A percentile compares a stretch with the other conserved stretches of the same genome.
phyloP scores from a whole-genome alignment of 2,888 invertebrate genomes.

The Patella caerulea region DNA sequence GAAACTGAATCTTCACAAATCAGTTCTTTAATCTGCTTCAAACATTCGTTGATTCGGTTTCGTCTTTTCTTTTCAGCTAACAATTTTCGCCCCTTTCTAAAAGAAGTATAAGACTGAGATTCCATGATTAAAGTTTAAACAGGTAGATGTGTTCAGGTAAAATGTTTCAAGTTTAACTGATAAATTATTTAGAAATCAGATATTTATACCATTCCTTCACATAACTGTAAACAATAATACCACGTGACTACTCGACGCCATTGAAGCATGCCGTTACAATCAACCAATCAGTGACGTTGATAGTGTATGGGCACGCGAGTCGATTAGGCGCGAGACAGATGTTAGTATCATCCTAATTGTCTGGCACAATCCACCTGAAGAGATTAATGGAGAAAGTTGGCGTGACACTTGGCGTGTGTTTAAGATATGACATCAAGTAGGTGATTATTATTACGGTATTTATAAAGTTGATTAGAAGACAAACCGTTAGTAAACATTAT shows the following conservation, averaged over 20 bases:
- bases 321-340: not conserved
- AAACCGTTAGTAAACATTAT: no score
- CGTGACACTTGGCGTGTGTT: not conserved
- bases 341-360: not conserved
- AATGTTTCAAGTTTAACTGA: not conserved
- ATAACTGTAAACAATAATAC: not conserved
- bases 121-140: not conserved
- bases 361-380: not conserved
- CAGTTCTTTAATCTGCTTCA: not conserved
- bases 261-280: conserved; percentile 1
- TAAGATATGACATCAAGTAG: not conserved
- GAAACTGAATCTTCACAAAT: not conserved
- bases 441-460: no score
- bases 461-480: no score
- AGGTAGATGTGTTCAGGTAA: not conserved
- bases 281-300: not conserved
- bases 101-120: not conserved
- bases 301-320: conserved; percentile 6
- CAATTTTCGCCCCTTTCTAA: conserved; percentile 4
- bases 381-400: not conserved
- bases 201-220: not conserved
- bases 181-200: not conserved
- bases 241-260: not conserved
- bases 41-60: not conserved
- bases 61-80: conserved; percentile 7